Conservation (phyloP, 2,888 invertebrate genomes). For the Orchesella flavescens region DNA sequence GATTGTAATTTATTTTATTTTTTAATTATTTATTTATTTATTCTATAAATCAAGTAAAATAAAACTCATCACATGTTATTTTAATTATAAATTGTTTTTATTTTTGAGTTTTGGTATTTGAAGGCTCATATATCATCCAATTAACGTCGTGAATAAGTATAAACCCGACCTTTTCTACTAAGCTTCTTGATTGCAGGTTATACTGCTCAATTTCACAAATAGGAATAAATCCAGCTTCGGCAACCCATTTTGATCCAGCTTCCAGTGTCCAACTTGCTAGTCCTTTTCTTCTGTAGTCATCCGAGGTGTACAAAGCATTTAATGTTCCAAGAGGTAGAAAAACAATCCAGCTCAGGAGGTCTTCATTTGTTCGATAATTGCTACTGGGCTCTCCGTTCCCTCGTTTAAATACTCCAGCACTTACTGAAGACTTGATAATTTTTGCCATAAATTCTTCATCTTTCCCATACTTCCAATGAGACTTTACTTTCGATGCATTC, state of each 20-base stretch:
- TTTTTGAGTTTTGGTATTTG: not conserved
- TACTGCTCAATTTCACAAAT: constrained; percentile 35
- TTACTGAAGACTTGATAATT: constrained; percentile 12
- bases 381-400: not conserved
- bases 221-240: constrained; percentile 35
- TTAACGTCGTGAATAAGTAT: constrained; percentile 16
- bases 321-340: constrained; percentile 29
- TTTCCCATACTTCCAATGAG: constrained; percentile 43
- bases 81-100: too few species aligned
- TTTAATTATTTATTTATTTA: too few species aligned
- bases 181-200: constrained; percentile 29
- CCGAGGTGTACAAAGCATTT: constrained; percentile 43
- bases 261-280: constrained; percentile 34
- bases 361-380: not conserved
- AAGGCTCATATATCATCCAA: constrained; percentile 39
- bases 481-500: constrained; percentile 25
- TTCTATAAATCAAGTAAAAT: too few species aligned
- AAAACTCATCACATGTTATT: too few species aligned
- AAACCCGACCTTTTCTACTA: constrained; percentile 46
- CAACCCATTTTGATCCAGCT: constrained; percentile 35
- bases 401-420: constrained; percentile 32
- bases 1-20: too few species aligned
- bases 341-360: constrained; percentile 36
- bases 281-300: constrained; percentile 39
- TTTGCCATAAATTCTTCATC: not conserved